phyloP scores from a whole-genome alignment of 2,797 vertebrate genomes.

The Chloroceryle inda region DNA sequence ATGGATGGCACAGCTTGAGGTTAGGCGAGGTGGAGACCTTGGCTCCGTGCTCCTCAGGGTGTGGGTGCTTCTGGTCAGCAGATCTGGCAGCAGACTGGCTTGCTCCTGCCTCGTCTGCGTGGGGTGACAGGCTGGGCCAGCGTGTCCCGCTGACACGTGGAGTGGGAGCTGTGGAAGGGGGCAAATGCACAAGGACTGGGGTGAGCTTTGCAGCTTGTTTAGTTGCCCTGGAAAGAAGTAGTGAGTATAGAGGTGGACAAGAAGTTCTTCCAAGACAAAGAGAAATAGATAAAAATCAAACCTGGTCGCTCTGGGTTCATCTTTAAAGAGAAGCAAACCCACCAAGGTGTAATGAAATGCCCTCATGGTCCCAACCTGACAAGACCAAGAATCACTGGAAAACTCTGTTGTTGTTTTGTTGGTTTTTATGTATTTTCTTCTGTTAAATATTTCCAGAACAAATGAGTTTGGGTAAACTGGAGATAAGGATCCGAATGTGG shows the following conservation, averaged over 20 bases:
- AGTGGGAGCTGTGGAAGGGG: not conserved
- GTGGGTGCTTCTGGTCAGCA: not conserved
- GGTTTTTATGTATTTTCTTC: not conserved
- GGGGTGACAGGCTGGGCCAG: not conserved
- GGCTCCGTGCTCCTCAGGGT: not conserved
- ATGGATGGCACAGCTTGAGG: rapidly evolving
- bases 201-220: not conserved
- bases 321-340: not conserved
- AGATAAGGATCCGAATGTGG: slow-evolving; percentile 19
- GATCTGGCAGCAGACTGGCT: rapidly evolving
- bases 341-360: rapidly evolving
- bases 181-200: rapidly evolving
- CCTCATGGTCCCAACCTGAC: not conserved
- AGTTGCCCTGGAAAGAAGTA: not conserved
- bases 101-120: not conserved
- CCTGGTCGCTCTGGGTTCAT: not conserved
- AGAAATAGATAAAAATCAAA: not conserved
- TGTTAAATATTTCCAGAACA: not conserved
- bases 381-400: not conserved
- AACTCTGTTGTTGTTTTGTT: not conserved
- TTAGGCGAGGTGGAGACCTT: not conserved
- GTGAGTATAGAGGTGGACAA: not conserved
- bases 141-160: rapidly evolving
- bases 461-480: slow-evolving; percentile 20
- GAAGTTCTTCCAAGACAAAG: not conserved